Evolutionary conservation across 2,888 invertebrate genomes (phyloP).

Genomic region (Drosophila kuntzei): DNA sequence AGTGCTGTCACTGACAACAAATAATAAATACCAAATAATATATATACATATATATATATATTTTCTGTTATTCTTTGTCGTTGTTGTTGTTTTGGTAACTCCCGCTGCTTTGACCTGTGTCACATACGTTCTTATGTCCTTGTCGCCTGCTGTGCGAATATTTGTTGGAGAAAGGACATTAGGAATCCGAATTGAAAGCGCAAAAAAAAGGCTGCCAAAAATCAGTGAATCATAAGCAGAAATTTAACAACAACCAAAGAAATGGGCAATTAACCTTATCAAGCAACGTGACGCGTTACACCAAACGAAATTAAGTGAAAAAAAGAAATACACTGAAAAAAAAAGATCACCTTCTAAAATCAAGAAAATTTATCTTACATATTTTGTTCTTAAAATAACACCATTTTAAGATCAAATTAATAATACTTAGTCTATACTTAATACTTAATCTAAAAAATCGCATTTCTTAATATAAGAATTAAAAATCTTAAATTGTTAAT

Average conservation of each 20-base stretch:
- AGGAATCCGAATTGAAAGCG: constrained; percentile 62
- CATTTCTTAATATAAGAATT: no score
- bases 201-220: constrained; percentile 40
- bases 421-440: no score
- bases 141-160: constrained; percentile 52
- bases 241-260: constrained; percentile 47
- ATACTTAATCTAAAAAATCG: no score
- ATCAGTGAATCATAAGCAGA: constrained; percentile 52
- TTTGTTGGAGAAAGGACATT: constrained; percentile 16
- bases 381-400: no score
- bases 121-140: constrained; percentile 30
- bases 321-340: constrained; percentile 1
- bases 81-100: not conserved
- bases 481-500: no score
- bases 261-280: constrained; percentile 80
- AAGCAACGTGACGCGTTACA: constrained; percentile 50
- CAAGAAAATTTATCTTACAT: no score
- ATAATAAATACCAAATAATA: constrained; percentile 10
- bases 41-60: constrained; percentile 2
- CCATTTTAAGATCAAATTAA: no score
- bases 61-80: constrained; percentile 19
- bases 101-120: constrained; percentile 61
- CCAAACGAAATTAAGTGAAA: no score
- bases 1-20: constrained; percentile 45
- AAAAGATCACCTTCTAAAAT: no score